These are phyloP conservation scores for Piprites chloris DNA, from an alignment of 2,113 vertebrate species.

Conservation along the genomic window DNA sequence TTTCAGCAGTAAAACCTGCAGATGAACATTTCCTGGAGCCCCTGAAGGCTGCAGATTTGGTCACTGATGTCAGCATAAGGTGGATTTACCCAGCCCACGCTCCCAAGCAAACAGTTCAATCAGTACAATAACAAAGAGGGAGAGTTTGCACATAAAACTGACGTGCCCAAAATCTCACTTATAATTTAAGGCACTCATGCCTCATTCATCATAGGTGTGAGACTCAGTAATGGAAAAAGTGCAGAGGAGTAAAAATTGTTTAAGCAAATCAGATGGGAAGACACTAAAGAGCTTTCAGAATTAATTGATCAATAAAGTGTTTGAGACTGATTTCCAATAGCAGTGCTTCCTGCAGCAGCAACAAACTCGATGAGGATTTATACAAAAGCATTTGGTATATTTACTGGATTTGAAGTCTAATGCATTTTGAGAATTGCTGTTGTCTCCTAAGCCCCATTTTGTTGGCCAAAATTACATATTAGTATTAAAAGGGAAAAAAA, in stretches of 20 bases:
- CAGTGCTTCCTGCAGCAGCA: not conserved
- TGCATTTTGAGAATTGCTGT: not conserved
- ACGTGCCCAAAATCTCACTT: accelerated
- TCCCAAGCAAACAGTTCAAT: not conserved
- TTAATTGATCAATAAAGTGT: not conserved
- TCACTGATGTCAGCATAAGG: not conserved
- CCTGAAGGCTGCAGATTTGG: not conserved
- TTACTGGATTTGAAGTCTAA: slow-evolving; percentile 1
- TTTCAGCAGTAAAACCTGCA: not conserved
- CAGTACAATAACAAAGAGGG: accelerated
- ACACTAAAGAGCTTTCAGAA: not conserved
- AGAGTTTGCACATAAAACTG: not conserved
- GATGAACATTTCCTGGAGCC: not conserved
- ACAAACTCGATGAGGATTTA: not conserved
- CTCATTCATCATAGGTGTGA: not conserved
- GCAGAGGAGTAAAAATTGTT: not conserved
- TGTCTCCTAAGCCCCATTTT: not conserved
- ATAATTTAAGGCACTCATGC: not conserved
- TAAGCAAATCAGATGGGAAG: not conserved
- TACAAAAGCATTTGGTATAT: not conserved
- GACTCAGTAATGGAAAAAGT: not conserved
- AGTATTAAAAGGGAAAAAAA: not conserved
- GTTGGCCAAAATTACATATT: not conserved
- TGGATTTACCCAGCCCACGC: not conserved
- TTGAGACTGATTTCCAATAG: not conserved